Base-by-base conservation (phyloP, 1,140 invertebrate genomes). In the Aradophagus sp. region DNA sequence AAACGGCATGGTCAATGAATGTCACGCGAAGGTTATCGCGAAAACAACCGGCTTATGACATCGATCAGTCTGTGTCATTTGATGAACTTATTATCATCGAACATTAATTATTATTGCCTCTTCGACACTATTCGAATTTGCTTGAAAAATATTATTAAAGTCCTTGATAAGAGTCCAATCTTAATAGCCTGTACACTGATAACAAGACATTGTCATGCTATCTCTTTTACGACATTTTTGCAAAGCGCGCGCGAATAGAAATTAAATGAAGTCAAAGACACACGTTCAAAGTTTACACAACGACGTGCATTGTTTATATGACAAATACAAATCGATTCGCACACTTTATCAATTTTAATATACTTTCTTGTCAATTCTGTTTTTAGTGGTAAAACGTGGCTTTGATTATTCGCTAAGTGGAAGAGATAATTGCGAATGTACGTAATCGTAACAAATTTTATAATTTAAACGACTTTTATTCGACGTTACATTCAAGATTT, bases 41-140 rank as follows among this genome's bases (percentile, higher is more conserved):
- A 62, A 75, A 75, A 80, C 74, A 77, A 80, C 79, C 76, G 81
- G 79, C 80, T 79, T 82, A 84, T 85, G 83, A 86, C 83, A 86
- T 84, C 83, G 77, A 86, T 85, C 83, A 81, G 78, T 84, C 83
- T 80, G 76, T 83, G 82, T 85, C 83, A 78, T 69, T 77, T 58
- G 74, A 76, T 78, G 78, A 78, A 78, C 76, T 52, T 70, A 48
- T 55, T 83, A 84, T 84, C 84, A 74, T 66, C 70, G 59, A 80
- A 83, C 82, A 85, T 85, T 85, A 84, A 86, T 86, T 85, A 85
- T 86, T 86, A 84, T 84, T 86, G 83, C 82, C 76, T 83, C 74
- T 76, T 80, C 76, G 82, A 84, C 83, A 85, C 81, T 84, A 78
- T 78, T 80, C 70, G 52, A 41, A 48, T 14, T 50, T 44, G 38